Conservation (phyloP, 2,113 vertebrate genomes). For the Corythoichthys intestinalis region DNA sequence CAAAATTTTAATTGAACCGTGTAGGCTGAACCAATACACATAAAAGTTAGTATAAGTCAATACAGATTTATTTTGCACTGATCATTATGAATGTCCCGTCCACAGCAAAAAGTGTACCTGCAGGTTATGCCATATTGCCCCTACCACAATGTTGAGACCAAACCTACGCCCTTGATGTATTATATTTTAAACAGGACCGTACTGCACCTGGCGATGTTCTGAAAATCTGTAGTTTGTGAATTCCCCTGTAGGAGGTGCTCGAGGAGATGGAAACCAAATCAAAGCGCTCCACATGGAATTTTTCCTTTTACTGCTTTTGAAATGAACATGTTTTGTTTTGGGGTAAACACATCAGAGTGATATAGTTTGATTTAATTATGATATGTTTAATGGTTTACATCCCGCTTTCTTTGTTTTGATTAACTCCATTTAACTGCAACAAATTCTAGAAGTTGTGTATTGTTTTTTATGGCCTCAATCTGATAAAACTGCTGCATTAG, state of each 20-base stretch:
- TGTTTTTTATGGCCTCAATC: slow-evolving; percentile 21
- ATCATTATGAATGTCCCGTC: too few species aligned
- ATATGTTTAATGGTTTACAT: slow-evolving; percentile 19
- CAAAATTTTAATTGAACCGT: too few species aligned
- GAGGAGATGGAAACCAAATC: slow-evolving; percentile 34
- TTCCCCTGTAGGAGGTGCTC: slow-evolving; percentile 63
- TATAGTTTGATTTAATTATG: slow-evolving; percentile 39
- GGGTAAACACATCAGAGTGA: slow-evolving; percentile 33
- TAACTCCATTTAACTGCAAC: slow-evolving; percentile 23
- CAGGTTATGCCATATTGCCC: too few species aligned
- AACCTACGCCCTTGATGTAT: too few species aligned
- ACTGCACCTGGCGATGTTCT: slow-evolving; percentile 77
- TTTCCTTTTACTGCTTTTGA: slow-evolving; percentile 25
- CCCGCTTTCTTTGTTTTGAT: slow-evolving; percentile 48
- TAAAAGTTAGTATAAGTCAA: too few species aligned
- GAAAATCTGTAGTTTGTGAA: slow-evolving; percentile 37
- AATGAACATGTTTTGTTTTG: slow-evolving; percentile 35
- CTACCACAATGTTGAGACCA: too few species aligned
- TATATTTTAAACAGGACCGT: slow-evolving; percentile 34
- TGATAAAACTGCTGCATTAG: slow-evolving; percentile 24
- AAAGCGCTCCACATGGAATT: slow-evolving; percentile 11
- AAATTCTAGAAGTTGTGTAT: slow-evolving; percentile 16
- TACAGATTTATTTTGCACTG: too few species aligned
- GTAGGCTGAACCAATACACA: too few species aligned
- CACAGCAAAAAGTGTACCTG: too few species aligned